These are phyloP conservation scores for Pseudorasbora parva DNA, from an alignment of 2,113 vertebrate genomes.

Conservation along the genomic window DNA sequence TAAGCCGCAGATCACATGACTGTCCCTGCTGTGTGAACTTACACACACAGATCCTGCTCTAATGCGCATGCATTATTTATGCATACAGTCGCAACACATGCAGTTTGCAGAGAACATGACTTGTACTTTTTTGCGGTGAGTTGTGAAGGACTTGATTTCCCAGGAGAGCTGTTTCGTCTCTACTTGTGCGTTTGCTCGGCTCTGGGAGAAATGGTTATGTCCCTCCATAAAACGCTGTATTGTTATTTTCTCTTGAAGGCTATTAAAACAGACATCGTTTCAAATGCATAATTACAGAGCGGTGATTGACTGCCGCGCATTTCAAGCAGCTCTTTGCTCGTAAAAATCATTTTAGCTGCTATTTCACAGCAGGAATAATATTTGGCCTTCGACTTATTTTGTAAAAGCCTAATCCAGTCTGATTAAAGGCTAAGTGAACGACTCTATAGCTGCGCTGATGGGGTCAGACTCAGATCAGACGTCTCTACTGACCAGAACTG, in stretches of 20 bases:
- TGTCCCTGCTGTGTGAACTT: neutral
- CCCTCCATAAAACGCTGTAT: neutral
- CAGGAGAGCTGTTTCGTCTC: neutral
- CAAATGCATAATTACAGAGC: neutral
- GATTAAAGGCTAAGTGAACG: neutral
- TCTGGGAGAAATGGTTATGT: neutral
- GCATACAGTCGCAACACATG: neutral
- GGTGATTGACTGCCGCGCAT: neutral
- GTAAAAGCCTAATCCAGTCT: slow-evolving; percentile 1
- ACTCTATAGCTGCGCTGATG: neutral
- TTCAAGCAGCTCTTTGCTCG: slow-evolving; percentile 10
- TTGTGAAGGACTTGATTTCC: slow-evolving; percentile 23
- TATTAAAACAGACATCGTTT: neutral
- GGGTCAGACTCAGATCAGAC: neutral
- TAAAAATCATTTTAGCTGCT: neutral
- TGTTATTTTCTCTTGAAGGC: slow-evolving; percentile 14
- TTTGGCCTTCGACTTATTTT: neutral
- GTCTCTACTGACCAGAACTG: neutral
- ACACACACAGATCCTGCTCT: neutral
- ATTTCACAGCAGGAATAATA: neutral
- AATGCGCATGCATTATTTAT: neutral
- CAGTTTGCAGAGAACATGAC: slow-evolving; percentile 1
- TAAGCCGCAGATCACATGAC: neutral
- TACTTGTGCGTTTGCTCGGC: neutral
- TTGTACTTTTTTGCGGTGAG: neutral